These are phyloP conservation scores for Anguilla obscura DNA, from an alignment of 2,797 vertebrate genomes.

Conservation along the genomic window DNA sequence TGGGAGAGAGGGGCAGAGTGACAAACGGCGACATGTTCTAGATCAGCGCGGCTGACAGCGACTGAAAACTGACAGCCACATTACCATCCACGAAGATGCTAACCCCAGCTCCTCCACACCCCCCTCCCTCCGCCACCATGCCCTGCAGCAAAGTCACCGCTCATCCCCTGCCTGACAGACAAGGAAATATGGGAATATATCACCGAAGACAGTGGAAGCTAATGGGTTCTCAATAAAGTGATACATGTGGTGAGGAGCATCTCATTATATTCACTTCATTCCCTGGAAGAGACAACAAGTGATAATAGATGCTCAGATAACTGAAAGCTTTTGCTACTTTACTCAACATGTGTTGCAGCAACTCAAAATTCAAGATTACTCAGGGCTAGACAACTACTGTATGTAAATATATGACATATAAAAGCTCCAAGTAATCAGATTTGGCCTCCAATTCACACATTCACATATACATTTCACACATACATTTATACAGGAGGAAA, in stretches of 20 bases:
- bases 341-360: not conserved
- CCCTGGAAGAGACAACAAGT: conserved; percentile 9
- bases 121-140: not conserved
- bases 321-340: not conserved
- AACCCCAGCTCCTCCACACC: not conserved
- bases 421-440: too few relatives aligned
- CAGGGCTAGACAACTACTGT: not conserved
- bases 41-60: not conserved
- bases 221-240: not conserved
- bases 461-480: not conserved
- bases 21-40: not conserved
- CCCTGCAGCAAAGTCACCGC: conserved; percentile 17
- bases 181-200: conserved; percentile 18
- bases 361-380: not conserved
- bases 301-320: not conserved
- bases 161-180: conserved; percentile 15
- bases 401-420: not conserved
- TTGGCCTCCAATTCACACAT: not conserved
- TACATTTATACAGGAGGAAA: not conserved
- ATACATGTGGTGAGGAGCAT: not conserved
- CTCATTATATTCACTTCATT: conserved; percentile 13
- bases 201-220: not conserved
- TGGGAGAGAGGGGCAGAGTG: not conserved
- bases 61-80: conserved; percentile 13
- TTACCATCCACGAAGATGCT: not conserved